Base-by-base conservation (phyloP, 2,888 invertebrate genomes). In the Megamerina dolium region DNA sequence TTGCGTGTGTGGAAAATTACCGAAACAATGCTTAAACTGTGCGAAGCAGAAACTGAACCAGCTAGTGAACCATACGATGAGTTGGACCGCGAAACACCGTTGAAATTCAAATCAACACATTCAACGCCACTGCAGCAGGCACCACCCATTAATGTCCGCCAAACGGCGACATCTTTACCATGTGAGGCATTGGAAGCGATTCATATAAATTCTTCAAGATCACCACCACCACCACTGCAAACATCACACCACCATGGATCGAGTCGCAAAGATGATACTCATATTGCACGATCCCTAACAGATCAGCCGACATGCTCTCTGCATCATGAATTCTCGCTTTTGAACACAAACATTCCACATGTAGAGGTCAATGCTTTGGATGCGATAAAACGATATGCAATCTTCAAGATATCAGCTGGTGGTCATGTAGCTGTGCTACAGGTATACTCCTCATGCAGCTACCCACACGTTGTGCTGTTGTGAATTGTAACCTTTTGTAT, bases 1-100 rank as follows among this genome's bases (percentile, higher is more conserved):
- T 75, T 96, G 29, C 78, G 94, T 40, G 82, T 94, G 17, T 95
- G 94, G 89, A 82, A 84, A 60, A 87, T 94, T 61, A 90, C 91
- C 64, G 82, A 87, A 30, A 82, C 84, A 46, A 74, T 94, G 50
- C 81, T 91, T 55, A 89, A 89, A 73, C 74, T 87, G 60, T 89
- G 89, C 64, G 71, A 71, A 39, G 64, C 76, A 57, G 61, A 75
- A 69, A 57, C 81, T 46, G 77, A 77, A 17, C n/a, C n/a, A n/a
- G 41, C 42, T 2, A 53, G 48, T 37, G 48, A 48, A 33, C 40
- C 51, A 27, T 78, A 77, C 9, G 74, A 72, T 55, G 14, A 49
- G 19, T 41, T 55, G 52, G 44, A 46, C 46, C 45, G 53, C 3
- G 56, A 53, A 10, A 61, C 62, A 1, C 61, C 64, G 6, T 58